Conservation (phyloP, 2,113 vertebrate species). For the Albula glossodonta region DNA sequence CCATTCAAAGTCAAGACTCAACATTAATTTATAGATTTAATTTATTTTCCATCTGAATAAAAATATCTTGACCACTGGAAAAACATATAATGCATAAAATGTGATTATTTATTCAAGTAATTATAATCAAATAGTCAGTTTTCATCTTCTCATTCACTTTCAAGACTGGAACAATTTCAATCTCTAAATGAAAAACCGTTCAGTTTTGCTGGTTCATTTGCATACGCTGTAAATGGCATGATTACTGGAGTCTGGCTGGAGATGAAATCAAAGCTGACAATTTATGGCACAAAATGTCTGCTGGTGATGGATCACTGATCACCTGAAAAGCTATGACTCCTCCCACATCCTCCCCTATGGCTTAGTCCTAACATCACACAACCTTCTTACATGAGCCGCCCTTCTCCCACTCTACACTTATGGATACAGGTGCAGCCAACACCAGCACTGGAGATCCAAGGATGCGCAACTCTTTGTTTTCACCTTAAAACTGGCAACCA, state of each 20-base stretch:
- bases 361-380: not conserved
- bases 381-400: not conserved
- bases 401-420: not conserved
- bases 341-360: not conserved
- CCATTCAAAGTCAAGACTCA: not conserved
- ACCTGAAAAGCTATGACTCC: not conserved
- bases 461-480: too few relatives aligned
- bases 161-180: not conserved
- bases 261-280: not conserved
- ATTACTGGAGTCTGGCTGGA: not conserved
- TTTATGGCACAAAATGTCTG: not conserved
- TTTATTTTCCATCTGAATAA: constrained; percentile 73
- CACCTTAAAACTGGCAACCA: too few relatives aligned
- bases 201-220: not conserved
- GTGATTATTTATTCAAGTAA: constrained; percentile 64
- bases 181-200: not conserved
- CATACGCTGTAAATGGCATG: not conserved
- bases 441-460: too few relatives aligned
- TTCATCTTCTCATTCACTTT: not conserved
- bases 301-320: not conserved
- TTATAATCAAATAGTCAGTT: constrained; percentile 34
- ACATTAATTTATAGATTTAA: constrained; percentile 61
- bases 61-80: constrained; percentile 72
- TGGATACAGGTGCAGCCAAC: too few relatives aligned
- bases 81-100: constrained; percentile 64